Conservation (phyloP, 1,140 invertebrate species). For the Rhizoglyphus robini region DNA sequence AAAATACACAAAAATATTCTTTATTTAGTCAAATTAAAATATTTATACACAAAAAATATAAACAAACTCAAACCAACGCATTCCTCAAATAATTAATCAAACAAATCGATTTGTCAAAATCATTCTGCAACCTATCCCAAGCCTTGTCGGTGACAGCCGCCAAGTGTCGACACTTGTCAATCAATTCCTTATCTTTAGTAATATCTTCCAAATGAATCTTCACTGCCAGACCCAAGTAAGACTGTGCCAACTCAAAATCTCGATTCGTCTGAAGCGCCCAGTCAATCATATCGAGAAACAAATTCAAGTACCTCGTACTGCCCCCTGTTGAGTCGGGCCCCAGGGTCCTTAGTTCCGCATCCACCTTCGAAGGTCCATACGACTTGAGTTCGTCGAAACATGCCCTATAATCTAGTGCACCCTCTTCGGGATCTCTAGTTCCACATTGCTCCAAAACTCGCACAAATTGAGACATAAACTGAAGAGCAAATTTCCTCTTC, state of each 20-base stretch:
- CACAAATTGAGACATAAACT: conserved; percentile 15
- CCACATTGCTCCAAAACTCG: conserved; percentile 11
- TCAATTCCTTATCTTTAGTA: conserved; percentile 42
- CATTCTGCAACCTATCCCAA: conserved; percentile 53
- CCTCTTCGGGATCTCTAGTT: not conserved
- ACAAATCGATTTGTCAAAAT: conserved; percentile 60
- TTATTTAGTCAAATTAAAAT: too few relatives aligned
- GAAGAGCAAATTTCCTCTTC: conserved; percentile 21
- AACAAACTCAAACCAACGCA: conserved; percentile 26
- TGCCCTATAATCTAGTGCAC: conserved; percentile 26
- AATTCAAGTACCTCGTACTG: conserved; percentile 43
- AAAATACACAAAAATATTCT: too few relatives aligned
- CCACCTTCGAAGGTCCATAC: conserved; percentile 67
- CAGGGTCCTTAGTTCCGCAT: conserved; percentile 73
- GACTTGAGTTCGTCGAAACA: conserved; percentile 60
- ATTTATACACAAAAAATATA: too few relatives aligned
- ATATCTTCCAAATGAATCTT: conserved; percentile 61
- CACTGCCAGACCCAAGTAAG: conserved; percentile 79
- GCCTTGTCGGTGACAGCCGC: conserved; percentile 42
- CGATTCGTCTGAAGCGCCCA: conserved; percentile 55
- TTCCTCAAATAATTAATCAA: conserved; percentile 39
- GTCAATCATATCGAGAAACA: conserved; percentile 64
- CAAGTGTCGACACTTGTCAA: conserved; percentile 43
- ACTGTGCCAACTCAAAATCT: conserved; percentile 81
- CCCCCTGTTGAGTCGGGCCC: conserved; percentile 46